phyloP scores from a whole-genome alignment of 2,797 vertebrate genomes.

The Liasis olivaceus region DNA sequence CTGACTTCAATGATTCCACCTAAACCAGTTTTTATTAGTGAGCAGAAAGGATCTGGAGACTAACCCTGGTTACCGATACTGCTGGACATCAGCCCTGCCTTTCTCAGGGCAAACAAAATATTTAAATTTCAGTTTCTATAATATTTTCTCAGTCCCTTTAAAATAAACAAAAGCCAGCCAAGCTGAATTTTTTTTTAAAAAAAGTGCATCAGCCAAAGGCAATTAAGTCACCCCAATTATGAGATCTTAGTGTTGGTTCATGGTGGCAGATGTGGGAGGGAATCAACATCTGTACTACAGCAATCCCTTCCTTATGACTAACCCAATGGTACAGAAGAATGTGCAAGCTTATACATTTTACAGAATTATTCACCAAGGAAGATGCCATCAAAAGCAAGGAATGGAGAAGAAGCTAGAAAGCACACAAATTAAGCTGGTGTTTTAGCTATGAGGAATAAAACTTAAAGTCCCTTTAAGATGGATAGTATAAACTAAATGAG shows the following conservation, averaged over 20 bases:
- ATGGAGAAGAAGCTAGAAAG: too few species aligned
- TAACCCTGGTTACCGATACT: neutral
- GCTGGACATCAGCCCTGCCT: neutral
- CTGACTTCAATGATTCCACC: neutral
- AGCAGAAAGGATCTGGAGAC: neutral
- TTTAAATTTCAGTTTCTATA: neutral
- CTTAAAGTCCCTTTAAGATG: too few species aligned
- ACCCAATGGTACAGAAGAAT: neutral
- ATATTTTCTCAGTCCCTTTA: neutral
- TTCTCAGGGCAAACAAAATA: neutral
- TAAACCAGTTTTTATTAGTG: neutral
- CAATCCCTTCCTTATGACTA: neutral
- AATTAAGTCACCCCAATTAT: neutral
- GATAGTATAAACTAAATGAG: too few species aligned
- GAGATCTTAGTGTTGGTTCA: neutral
- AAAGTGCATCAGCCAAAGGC: neutral
- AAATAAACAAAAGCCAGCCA: neutral
- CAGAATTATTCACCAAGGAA: too few species aligned
- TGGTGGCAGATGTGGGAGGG: neutral
- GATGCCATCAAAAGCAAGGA: too few species aligned
- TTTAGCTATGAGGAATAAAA: too few species aligned
- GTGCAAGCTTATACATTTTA: neutral
- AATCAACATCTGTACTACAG: neutral
- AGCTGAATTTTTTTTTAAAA: neutral
- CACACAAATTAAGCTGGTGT: too few species aligned